These are phyloP conservation scores for Butorides virescens DNA, from an alignment of 2,113 vertebrate genomes.

Conservation along the genomic window DNA sequence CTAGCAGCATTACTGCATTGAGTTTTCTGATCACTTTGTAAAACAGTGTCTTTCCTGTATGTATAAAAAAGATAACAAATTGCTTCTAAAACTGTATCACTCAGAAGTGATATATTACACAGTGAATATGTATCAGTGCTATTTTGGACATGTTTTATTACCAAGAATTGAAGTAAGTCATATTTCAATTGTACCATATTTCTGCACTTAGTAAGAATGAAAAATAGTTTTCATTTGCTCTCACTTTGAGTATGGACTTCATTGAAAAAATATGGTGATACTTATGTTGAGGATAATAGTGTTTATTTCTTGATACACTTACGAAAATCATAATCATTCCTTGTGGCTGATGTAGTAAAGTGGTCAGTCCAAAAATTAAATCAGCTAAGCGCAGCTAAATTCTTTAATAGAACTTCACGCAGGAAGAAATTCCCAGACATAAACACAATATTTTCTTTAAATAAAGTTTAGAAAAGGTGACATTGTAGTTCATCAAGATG, in stretches of 20 bases:
- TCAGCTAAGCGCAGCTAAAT: not conserved
- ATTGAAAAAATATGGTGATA: not conserved
- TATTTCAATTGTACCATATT: not conserved
- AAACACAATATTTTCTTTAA: not conserved
- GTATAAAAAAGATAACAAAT: not conserved
- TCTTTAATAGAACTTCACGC: not conserved
- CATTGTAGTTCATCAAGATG: not conserved
- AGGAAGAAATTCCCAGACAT: not conserved
- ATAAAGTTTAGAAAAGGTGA: not conserved
- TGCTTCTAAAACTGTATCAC: not conserved
- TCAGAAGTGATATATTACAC: not conserved
- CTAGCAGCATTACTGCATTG: not conserved
- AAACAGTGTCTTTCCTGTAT: not conserved
- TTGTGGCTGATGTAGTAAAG: not conserved
- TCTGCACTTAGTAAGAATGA: not conserved
- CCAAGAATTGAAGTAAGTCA: not conserved
- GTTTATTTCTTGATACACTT: slow-evolving; percentile 5
- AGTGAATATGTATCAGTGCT: not conserved
- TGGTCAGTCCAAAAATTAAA: not conserved
- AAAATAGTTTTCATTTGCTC: not conserved
- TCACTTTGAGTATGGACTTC: not conserved
- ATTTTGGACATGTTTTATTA: not conserved
- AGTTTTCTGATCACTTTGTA: not conserved
- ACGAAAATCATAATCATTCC: not conserved
- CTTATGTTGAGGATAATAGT: not conserved